Evolutionary conservation across 35 echinoderm and acorn worm species (phyloP).

Genomic region (Heliocidaris erythrogramma): DNA sequence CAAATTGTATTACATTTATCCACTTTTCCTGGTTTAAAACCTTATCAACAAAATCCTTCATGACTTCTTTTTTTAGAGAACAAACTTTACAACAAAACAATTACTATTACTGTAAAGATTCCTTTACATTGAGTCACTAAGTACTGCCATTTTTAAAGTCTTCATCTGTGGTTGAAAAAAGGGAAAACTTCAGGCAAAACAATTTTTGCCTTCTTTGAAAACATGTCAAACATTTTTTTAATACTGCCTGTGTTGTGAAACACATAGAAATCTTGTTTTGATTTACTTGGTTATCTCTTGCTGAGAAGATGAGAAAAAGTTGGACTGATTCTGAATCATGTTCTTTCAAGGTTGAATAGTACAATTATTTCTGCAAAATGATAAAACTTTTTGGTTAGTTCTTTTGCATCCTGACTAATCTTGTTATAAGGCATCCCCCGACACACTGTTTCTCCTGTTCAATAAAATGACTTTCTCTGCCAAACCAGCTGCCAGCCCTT

Average conservation of each 20-base stretch:
- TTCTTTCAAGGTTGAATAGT: neutral
- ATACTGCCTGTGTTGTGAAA: too few relatives aligned
- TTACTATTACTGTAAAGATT: too few relatives aligned
- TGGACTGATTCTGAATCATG: neutral
- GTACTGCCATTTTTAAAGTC: too few relatives aligned
- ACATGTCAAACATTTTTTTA: too few relatives aligned
- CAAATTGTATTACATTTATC: neutral
- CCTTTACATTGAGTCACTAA: too few relatives aligned
- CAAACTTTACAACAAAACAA: too few relatives aligned
- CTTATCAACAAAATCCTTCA: neutral
- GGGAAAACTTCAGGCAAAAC: too few relatives aligned
- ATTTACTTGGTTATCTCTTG: neutral
- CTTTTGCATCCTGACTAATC: neutral
- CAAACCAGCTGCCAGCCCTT: conserved; percentile 9
- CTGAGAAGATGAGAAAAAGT: neutral
- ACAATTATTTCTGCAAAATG: neutral
- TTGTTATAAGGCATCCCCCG: neutral
- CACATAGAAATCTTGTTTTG: too few relatives aligned
- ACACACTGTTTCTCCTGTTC: neutral
- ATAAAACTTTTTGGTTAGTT: neutral
- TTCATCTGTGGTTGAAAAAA: too few relatives aligned
- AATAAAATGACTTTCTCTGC: conserved; percentile 30
- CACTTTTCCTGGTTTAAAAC: neutral
- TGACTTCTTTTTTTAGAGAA: neutral
- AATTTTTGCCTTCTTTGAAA: too few relatives aligned